Conservation (phyloP, 2,113 vertebrate species). For the Tragelaphus imberbis region DNA sequence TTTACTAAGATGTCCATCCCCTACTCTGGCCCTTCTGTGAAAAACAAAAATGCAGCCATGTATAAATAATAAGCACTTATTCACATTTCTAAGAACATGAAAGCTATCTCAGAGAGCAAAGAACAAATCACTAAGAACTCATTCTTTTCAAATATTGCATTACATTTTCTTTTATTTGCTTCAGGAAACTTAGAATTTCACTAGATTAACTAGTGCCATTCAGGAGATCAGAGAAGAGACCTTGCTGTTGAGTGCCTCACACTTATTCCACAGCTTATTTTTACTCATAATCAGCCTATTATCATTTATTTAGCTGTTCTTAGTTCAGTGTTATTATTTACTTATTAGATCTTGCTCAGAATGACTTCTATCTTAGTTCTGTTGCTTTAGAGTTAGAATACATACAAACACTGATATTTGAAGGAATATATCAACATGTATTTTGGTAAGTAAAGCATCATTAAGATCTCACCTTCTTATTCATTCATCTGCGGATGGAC, state of each 20-base stretch:
- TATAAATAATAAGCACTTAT: neutral
- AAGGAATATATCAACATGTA: neutral
- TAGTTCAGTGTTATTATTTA: neutral
- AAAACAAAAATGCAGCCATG: neutral
- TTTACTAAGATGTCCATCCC: neutral
- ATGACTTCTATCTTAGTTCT: neutral
- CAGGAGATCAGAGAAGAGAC: neutral
- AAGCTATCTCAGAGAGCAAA: neutral
- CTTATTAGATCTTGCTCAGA: neutral
- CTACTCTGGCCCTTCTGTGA: neutral
- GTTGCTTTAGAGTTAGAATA: neutral
- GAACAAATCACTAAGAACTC: neutral
- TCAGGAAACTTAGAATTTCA: neutral
- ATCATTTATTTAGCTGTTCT: neutral
- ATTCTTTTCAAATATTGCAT: neutral
- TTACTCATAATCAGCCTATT: neutral
- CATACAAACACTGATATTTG: neutral
- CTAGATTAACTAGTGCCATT: neutral
- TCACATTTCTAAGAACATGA: neutral
- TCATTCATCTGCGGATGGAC: no score
- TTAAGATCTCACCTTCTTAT: neutral
- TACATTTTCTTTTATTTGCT: neutral
- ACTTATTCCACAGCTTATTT: neutral
- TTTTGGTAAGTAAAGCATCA: neutral
- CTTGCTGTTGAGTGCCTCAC: neutral